Evolutionary conservation across 1,140 invertebrate species (phyloP).

Genomic region (Ips typographus): DNA sequence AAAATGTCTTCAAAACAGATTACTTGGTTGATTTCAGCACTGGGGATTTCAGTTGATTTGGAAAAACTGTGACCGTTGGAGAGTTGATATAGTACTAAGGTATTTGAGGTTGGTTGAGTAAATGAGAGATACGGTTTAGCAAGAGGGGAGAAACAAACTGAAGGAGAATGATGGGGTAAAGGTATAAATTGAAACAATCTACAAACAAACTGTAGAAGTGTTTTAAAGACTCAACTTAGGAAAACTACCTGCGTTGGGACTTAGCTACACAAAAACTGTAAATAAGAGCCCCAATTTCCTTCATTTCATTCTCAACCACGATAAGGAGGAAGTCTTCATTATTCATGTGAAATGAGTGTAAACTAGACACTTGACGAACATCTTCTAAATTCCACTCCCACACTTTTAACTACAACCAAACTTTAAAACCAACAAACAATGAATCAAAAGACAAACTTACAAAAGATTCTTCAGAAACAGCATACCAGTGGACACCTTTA

Average conservation of each 20-base stretch:
- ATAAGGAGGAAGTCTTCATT: too few relatives aligned
- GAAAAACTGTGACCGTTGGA: constrained; percentile 36
- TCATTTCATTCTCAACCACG: too few relatives aligned
- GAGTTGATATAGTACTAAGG: constrained; percentile 1
- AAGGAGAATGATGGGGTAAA: constrained; percentile 11
- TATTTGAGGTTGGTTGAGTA: constrained; percentile 34
- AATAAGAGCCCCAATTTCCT: too few relatives aligned
- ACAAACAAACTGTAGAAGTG: too few relatives aligned
- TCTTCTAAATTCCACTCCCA: too few relatives aligned
- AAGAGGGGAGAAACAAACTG: constrained; percentile 17
- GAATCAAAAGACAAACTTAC: neutral
- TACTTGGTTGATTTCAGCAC: constrained; percentile 30
- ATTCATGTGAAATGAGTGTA: too few relatives aligned
- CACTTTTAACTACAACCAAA: too few relatives aligned
- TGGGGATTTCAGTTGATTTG: constrained; percentile 31
- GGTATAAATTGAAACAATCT: constrained; percentile 11
- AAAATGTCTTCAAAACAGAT: constrained; percentile 51
- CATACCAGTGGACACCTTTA: neutral
- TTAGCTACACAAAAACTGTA: too few relatives aligned
- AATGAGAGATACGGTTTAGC: constrained; percentile 36
- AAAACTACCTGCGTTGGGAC: too few relatives aligned
- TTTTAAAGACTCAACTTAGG: too few relatives aligned
- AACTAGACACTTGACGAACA: too few relatives aligned
- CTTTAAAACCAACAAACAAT: too few relatives aligned
- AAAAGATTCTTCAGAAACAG: neutral